Base-by-base conservation (phyloP, 1,140 invertebrate species). In the Zaprionus africanus region DNA sequence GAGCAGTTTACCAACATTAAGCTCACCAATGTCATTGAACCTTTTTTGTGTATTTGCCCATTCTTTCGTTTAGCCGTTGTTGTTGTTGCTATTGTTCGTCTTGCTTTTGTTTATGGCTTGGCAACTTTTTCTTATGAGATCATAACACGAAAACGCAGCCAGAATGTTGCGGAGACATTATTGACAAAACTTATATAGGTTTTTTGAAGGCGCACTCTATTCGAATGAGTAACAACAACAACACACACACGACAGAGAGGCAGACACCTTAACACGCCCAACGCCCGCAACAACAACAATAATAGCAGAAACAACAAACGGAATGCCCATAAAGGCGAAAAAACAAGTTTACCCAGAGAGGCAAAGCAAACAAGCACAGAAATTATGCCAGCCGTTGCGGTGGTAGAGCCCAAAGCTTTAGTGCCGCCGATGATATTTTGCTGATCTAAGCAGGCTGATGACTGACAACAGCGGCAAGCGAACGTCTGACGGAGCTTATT, bases 101-200 rank as follows among this genome's bases (percentile, higher is more conserved):
- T 67, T 79, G 43, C 1, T 59, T 59, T 57, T 43, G 36, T 58
- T 56, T 59, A 28, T 22, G 59, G 19, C 77, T 74, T 78, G 56
- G 65, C 68, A 90, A 88, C 84, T 81, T 81, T 90, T 85, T 84
- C 70, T 70, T 88, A 88, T 88, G 84, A 88, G 84, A 88, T 88
- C 81, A 88, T 84, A 76, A 60, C 73, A 88, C 65, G 73, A 75
- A 83, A 75, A 77, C 62, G 73, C 31, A 56, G 17, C 41, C 56
- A 63, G 53, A 63, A 64, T 63, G 59, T 62, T 77, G 78, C 67
- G 43, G 22, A 59, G 57, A 57, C 46, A 54, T 24, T 87, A 90
- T 90, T 90, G 84, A 88, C 81, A 84, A 90, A 90, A 81, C 68
- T 60, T 69, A 46, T 17, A 46, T 17, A n/a, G 13, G 17, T 36